Evolutionary conservation across 2,888 invertebrate species (phyloP).

Genomic region (Celastrina argiolus): DNA sequence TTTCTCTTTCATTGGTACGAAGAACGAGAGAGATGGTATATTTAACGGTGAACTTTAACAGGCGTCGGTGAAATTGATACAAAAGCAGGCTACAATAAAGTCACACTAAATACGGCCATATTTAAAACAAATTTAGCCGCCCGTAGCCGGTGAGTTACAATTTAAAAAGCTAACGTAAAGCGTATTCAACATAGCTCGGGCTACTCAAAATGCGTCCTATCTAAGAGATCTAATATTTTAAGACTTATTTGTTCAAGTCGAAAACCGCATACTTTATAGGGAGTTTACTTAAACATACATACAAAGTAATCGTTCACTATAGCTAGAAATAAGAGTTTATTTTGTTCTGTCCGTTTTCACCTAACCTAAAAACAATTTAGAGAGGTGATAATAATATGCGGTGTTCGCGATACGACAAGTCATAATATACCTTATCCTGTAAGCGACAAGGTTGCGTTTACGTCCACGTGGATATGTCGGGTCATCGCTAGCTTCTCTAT

Average conservation of each 20-base stretch:
- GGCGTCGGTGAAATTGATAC: no score
- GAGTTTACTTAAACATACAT: constrained; percentile 5
- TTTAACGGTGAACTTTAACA: no score
- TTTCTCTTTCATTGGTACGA: no score
- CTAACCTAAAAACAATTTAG: constrained; percentile 5
- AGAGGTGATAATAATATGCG: constrained; percentile 14
- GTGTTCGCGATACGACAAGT: constrained; percentile 1
- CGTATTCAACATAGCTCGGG: constrained; percentile 15
- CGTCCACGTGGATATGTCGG: constrained; percentile 20
- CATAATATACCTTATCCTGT: neutral
- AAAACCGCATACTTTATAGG: constrained; percentile 13
- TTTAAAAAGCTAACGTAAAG: constrained; percentile 23
- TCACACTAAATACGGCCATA: neutral
- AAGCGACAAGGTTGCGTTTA: constrained; percentile 9
- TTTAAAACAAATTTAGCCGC: neutral
- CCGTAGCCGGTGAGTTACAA: neutral
- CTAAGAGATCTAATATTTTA: constrained; percentile 29
- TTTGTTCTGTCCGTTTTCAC: neutral
- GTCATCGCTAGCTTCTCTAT: constrained; percentile 18
- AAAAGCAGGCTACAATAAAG: neutral
- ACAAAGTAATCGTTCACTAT: constrained; percentile 1
- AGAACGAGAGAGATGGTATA: no score
- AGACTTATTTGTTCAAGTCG: constrained; percentile 1
- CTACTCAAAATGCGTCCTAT: constrained; percentile 25
- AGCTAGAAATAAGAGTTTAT: neutral